Evolutionary conservation across 1,140 invertebrate genomes (phyloP).

Genomic region (Olivierus martensii): DNA sequence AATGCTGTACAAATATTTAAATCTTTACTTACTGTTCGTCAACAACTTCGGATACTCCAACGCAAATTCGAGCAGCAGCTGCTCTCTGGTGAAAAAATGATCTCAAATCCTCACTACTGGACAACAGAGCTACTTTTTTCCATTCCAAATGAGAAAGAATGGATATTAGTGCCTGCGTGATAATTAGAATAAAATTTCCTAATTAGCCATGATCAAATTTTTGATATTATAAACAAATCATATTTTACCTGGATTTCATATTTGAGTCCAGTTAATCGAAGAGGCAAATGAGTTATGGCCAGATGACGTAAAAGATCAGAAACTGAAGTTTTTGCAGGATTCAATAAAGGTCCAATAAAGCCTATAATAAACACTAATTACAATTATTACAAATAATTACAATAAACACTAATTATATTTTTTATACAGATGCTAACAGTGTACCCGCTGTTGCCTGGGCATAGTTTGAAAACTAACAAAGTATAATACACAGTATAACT

Average conservation of each 20-base stretch:
- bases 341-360: neutral
- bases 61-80: conserved; percentile 1
- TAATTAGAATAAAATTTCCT: too few relatives aligned
- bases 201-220: too few relatives aligned
- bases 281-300: neutral
- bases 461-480: too few relatives aligned
- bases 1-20: too few relatives aligned
- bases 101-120: neutral
- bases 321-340: conserved; percentile 2
- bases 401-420: too few relatives aligned
- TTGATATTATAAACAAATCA: too few relatives aligned
- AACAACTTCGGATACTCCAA: neutral
- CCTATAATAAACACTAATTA: neutral
- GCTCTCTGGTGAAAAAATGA: conserved; percentile 4
- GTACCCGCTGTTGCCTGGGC: too few relatives aligned
- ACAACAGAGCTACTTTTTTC: conserved; percentile 7
- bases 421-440: too few relatives aligned
- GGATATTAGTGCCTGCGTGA: neutral
- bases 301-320: neutral
- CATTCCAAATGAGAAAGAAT: conserved; percentile 7
- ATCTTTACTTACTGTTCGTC: neutral
- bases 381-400: too few relatives aligned
- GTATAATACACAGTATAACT: too few relatives aligned
- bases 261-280: neutral
- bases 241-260: conserved; percentile 5